Conservation (phyloP, 1,140 invertebrate genomes). For the Drosophila lowei region DNA sequence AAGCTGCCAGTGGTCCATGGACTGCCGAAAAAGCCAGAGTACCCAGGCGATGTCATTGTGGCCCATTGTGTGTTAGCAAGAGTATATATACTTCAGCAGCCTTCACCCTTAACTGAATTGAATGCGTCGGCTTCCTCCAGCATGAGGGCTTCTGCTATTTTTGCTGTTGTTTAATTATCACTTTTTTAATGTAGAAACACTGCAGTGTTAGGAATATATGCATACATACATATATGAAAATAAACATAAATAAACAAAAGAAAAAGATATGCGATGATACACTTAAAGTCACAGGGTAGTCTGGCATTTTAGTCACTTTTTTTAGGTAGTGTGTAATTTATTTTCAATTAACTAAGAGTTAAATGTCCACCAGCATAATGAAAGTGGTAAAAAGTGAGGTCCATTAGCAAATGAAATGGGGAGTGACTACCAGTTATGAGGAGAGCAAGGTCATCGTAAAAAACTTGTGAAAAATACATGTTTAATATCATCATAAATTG, state of each 20-base stretch:
- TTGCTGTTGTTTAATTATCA: too few species aligned
- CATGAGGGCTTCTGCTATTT: too few species aligned
- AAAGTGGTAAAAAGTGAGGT: neutral
- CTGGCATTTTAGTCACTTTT: too few species aligned
- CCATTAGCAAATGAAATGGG: constrained; percentile 58
- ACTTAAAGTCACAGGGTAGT: neutral
- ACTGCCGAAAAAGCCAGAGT: constrained; percentile 2
- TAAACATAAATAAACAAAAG: too few species aligned
- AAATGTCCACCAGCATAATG: neutral
- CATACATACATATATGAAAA: too few species aligned
- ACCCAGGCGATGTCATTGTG: constrained; percentile 9
- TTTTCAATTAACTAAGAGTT: constrained; percentile 9
- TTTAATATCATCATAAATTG: too few species aligned
- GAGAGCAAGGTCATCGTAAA: constrained; percentile 2
- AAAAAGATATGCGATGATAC: neutral
- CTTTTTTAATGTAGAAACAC: too few species aligned
- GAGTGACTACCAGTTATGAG: neutral
- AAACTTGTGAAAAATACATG: neutral
- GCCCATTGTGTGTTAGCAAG: neutral
- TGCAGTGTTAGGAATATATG: too few species aligned
- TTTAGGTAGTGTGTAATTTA: too few species aligned
- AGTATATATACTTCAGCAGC: neutral
- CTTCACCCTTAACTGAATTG: constrained; percentile 23
- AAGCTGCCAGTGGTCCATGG: constrained; percentile 7
- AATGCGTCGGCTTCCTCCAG: neutral